Evolutionary conservation across 2,888 invertebrate genomes (phyloP), one percentile per base, ranked within the genome.

Genomic region (Eugnorisma glareosa): DNA sequence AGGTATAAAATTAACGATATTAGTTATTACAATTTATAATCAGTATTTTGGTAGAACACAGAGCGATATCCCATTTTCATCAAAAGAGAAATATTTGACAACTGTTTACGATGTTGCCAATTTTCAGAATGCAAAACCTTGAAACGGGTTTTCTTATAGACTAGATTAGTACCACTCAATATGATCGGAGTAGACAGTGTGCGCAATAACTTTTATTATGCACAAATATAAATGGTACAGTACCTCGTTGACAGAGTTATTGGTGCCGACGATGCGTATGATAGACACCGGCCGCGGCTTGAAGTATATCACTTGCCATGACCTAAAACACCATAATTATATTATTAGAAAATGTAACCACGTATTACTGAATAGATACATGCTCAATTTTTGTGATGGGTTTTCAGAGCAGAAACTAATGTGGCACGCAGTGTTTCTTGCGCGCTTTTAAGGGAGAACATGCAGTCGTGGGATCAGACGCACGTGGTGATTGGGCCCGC

Each of bases 191-290:
- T 31, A 45, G 31, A n/a, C 54, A 4, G 40, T 21, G n/a, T 10
- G 24, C 48, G 18, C 11, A 71, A 35, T 21, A 7, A 1, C 0
- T 45, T 48, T n/a, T 51, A 21, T 15, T 5, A 21, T n/a, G 0
- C 0, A 7, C 28, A 67, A 37, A 37, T 28, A 21, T 1, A 67
- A 21, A 24, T 45, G 21, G 0, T 54, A 71, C 37, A 35, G n/a
- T 93, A 98, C 99, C 97, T 99, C 99, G 94, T 99, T 99, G 0
- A 99, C 99, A 24, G 99, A 99, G 94, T 99, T 99, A 90, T 98
- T 98, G 0, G 99, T 99, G 81, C 99, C 99, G 71, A 99, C 98
- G 88, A 99, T 99, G 80, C 98, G 98, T 84, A 99, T 98, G 92
- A 99, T 99, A 70, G 99, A 99, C 57, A 99, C 98, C 0, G 99